Evolutionary conservation across 2,113 vertebrate species (phyloP), one percentile per base, ranked within the genome.

Genomic region (Erythrocercus mccallii): DNA sequence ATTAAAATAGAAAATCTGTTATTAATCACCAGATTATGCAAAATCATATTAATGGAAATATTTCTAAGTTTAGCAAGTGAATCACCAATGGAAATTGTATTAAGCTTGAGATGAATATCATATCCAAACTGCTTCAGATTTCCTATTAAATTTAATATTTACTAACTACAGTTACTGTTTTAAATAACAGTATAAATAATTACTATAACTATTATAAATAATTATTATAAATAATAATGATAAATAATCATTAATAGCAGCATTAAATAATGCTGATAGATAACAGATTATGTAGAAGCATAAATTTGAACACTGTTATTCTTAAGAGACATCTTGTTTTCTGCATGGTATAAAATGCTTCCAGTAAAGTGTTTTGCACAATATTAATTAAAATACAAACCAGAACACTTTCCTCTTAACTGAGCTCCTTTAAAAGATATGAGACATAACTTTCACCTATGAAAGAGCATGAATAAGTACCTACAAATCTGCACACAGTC

Each of bases 11-110:
- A 90, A 84, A 76, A 86, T n/a, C 76, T 69, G 44, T 65, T 70
- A 64, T 91, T 74, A 90, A 96, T 82, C 70, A 84, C 38, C 60
- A 90, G 50, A 83, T 96, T 89, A 94, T 91, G 82, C 62, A 91
- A 94, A 96, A 83, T 48, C 80, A 71, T 72, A 50, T 37, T 73
- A 14, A 84, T 45, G 31, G 45, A 88, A 87, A 77, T 87, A 79
- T 79, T 93, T 96, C 61, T 51, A 15, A 92, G 22, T 70, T 96
- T 85, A 89, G 69, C 28, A 74, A 78, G 77, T 19, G 77, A 94
- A 71, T 84, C 15, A 47, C 73, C 85, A 56, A 81, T 71, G 58
- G 58, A 80, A 95, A 72, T 60, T 37, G 47, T 73, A 66, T 71
- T 76, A 94, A 91, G 57, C 8, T 9, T 9, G 50, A 66, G 81